Percentiles rank a stretch among this genome's conserved stretches.
phyloP scores from a whole-genome alignment of 2,888 invertebrate genomes.

The Himalopsyche tibetana region DNA sequence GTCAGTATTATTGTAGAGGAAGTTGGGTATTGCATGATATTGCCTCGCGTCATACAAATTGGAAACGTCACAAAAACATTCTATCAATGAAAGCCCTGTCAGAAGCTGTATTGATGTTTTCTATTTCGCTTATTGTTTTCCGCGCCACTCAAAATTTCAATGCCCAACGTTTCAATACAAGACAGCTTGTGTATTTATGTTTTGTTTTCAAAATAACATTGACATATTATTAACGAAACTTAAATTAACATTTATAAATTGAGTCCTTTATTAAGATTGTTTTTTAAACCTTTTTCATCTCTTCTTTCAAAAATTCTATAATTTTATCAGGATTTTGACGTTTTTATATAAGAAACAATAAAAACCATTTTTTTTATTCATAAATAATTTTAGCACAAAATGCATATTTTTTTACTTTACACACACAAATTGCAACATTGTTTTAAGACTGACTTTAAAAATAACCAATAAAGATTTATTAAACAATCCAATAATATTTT shows the following conservation, averaged over 20 bases:
- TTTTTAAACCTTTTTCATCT: too few relatives aligned
- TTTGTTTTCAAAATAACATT: background rate
- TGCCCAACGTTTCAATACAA: background rate
- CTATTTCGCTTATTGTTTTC: constrained; percentile 6
- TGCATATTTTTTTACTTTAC: too few relatives aligned
- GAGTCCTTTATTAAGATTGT: too few relatives aligned
- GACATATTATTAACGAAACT: background rate
- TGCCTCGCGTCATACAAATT: constrained; percentile 53
- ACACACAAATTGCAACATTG: too few relatives aligned
- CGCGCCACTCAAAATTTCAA: constrained; percentile 16
- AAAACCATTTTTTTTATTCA: too few relatives aligned
- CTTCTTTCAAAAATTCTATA: too few relatives aligned
- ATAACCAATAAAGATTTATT: too few relatives aligned
- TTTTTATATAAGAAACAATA: too few relatives aligned
- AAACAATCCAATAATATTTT: too few relatives aligned
- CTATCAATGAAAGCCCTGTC: constrained; percentile 46
- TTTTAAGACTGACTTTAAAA: too few relatives aligned
- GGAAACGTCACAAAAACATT: constrained; percentile 55
- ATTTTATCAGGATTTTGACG: too few relatives aligned
- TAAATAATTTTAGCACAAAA: too few relatives aligned
- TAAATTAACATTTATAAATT: background rate
- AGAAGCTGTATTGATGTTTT: constrained; percentile 27
- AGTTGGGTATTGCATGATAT: constrained; percentile 45
- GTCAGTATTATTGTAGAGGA: background rate
- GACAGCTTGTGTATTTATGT: background rate